phyloP scores from a whole-genome alignment of 2,888 invertebrate species.

The Aspidiotus destructor region DNA sequence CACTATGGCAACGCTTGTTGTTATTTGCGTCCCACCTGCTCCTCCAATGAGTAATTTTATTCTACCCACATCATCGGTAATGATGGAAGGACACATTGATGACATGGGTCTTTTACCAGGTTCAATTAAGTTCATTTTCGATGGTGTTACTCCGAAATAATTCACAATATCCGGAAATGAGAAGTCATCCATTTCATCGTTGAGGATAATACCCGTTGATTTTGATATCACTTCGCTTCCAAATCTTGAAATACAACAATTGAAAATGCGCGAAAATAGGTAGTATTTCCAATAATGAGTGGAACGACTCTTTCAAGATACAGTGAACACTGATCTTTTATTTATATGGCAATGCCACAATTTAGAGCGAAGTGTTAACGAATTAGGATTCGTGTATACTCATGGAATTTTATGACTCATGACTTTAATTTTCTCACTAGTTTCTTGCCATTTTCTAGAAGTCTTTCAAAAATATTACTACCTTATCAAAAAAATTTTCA shows the following conservation, averaged over 20 bases:
- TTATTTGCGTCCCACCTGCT: conserved; percentile 50
- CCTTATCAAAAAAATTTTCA: too few species aligned
- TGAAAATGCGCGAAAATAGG: neutral
- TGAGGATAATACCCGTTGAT: conserved; percentile 82
- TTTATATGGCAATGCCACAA: too few species aligned
- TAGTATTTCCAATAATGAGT: too few species aligned
- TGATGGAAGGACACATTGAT: conserved; percentile 74
- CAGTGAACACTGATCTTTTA: too few species aligned
- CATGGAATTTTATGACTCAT: too few species aligned
- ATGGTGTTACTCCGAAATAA: conserved; percentile 62
- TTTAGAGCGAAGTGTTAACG: too few species aligned
- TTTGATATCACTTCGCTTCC: conserved; percentile 50
- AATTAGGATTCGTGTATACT: too few species aligned
- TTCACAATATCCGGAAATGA: conserved; percentile 63
- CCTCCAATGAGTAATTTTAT: conserved; percentile 46
- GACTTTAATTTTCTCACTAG: too few species aligned
- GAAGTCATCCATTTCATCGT: conserved; percentile 94
- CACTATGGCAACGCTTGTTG: conserved; percentile 44
- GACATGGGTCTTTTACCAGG: conserved; percentile 76
- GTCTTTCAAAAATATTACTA: too few species aligned
- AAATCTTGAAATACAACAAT: conserved; percentile 14
- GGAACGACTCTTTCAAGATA: too few species aligned
- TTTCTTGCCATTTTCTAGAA: too few species aligned
- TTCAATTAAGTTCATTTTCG: conserved; percentile 66
- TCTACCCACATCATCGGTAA: conserved; percentile 51